These are phyloP conservation scores for Latheticus oryzae DNA, from an alignment of 2,888 invertebrate genomes.

Conservation along the genomic window DNA sequence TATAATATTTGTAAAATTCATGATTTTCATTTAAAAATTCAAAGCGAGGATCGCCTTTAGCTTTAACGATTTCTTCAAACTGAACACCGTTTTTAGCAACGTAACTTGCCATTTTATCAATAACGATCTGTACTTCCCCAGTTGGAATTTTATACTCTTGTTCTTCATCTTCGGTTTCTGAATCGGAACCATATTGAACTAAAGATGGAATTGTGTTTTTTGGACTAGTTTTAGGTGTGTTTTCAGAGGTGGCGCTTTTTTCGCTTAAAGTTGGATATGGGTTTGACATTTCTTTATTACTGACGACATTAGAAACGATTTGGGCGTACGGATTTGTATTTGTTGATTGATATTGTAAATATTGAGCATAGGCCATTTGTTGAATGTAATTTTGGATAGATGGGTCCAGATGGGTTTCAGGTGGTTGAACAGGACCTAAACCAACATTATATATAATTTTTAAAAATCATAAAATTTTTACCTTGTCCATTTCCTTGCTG, in stretches of 20 bases:
- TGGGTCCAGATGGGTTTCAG: slow-evolving; percentile 53
- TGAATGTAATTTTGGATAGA: slow-evolving; percentile 56
- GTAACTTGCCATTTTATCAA: slow-evolving; percentile 97
- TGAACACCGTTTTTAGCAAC: slow-evolving; percentile 95
- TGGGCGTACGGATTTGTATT: slow-evolving; percentile 62
- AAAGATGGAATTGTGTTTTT: slow-evolving; percentile 50
- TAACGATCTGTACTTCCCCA: slow-evolving; percentile 84
- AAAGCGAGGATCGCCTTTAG: slow-evolving; percentile 88
- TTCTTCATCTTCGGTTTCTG: slow-evolving; percentile 51
- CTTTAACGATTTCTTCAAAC: slow-evolving; percentile 89
- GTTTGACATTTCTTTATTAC: slow-evolving; percentile 56
- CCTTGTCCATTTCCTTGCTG: slow-evolving; percentile 49
- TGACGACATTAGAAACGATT: slow-evolving; percentile 60
- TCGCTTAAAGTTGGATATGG: slow-evolving; percentile 45
- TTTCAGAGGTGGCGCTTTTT: slow-evolving; percentile 19
- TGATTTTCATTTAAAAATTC: slow-evolving; percentile 85
- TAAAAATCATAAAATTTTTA: slow-evolving; percentile 1
- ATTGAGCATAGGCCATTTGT: slow-evolving; percentile 60
- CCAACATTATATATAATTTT: background rate
- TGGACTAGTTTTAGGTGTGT: slow-evolving; percentile 38
- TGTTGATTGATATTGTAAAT: slow-evolving; percentile 54
- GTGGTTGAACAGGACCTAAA: slow-evolving; percentile 42
- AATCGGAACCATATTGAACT: slow-evolving; percentile 62
- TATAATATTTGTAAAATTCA: slow-evolving; percentile 85
- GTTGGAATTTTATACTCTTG: slow-evolving; percentile 74